Evolutionary conservation across 2,888 invertebrate species (phyloP).

Genomic region (Euproctis similis): DNA sequence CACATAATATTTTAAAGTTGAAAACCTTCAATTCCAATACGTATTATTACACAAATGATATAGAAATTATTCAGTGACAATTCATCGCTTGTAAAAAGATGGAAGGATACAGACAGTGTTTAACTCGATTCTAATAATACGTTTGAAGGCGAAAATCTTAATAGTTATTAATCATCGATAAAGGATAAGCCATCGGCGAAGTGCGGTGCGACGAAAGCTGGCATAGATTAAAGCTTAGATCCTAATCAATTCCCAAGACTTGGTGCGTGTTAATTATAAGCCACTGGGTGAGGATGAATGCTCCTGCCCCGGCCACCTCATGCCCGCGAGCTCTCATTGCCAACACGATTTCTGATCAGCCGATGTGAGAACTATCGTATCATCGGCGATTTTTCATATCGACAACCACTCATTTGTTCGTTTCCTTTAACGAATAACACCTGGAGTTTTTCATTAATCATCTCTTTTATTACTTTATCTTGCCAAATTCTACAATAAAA

Average conservation of each 20-base stretch:
- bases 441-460: too few relatives aligned
- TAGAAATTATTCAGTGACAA: constrained; percentile 52
- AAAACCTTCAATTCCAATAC: too few relatives aligned
- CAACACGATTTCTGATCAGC: constrained; percentile 37
- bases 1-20: too few relatives aligned
- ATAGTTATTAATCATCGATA: constrained; percentile 72
- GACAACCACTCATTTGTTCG: constrained; percentile 54
- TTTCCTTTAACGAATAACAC: too few relatives aligned
- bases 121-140: constrained; percentile 63
- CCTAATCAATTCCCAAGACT: constrained; percentile 74
- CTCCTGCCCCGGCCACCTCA: constrained; percentile 18
- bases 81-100: constrained; percentile 55
- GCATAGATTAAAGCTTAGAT: constrained; percentile 76
- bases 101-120: constrained; percentile 43
- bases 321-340: constrained; percentile 50
- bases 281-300: constrained; percentile 63
- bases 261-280: constrained; percentile 75
- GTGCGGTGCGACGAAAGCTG: constrained; percentile 62
- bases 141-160: constrained; percentile 63
- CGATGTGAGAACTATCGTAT: constrained; percentile 58
- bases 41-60: constrained; percentile 44
- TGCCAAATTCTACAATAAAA: too few relatives aligned
- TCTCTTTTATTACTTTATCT: too few relatives aligned
- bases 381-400: constrained; percentile 55
- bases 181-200: constrained; percentile 63